phyloP scores from a whole-genome alignment of 2,113 vertebrate species.

The Sus scrofa region T2T-Sscrofa CM000824.6:153761001-153761500 shows the following conservation, averaged over 20 bases:
- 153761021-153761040: constrained; percentile 70
- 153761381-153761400: not conserved
- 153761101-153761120: constrained; percentile 80
- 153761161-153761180: constrained; percentile 65
- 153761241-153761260: not conserved
- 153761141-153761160: constrained; percentile 73
- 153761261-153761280: constrained; percentile 26
- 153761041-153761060: constrained; percentile 79
- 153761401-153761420: not conserved
- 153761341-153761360: constrained; percentile 41
- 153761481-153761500: constrained; percentile 12
- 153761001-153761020: constrained; percentile 77
- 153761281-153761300: constrained; percentile 45
- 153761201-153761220: not conserved
- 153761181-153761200: constrained; percentile 71
- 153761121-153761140: constrained; percentile 71
- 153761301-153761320: constrained; percentile 2
- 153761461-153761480: not conserved
- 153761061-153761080: constrained; percentile 85
- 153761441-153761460: constrained; percentile 19
- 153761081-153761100: constrained; percentile 82
- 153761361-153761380: not conserved
- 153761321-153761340: constrained; percentile 44
- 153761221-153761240: constrained; percentile 49
- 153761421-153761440: constrained; percentile 3